Evolutionary conservation across 2,797 vertebrate species (phyloP), one percentile per base, ranked within the genome.

Genomic region (Helicolenus hilgendorfi): DNA sequence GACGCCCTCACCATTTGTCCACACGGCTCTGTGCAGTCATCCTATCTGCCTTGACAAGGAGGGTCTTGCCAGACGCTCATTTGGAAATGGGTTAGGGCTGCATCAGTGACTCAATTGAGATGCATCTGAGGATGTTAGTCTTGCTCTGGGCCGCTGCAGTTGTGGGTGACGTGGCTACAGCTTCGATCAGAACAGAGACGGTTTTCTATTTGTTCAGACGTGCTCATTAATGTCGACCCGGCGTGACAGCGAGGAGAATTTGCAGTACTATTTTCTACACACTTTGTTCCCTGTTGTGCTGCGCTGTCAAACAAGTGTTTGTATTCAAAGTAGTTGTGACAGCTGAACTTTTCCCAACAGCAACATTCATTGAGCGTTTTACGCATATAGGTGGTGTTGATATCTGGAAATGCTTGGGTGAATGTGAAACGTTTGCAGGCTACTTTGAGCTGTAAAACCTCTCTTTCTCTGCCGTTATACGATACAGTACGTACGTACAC

Each of bases 91-190:
- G 91, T 90, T 87, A 79, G 86, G 83, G 85, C 85, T 79, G 87
- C 89, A 90, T 92, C 89, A 85, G 89, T 93, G 91, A 89, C 85
- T 95, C 92, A 85, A 89, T 91, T 92, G 87, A 91, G 92, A 95
- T 88, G 86, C 89, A 86, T 94, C 87, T 79, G 77, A 88, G 86
- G 87, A 89, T 58, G 90, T 92, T 82, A 41, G 84, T 60, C 22
- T 78, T 27, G 80, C 77, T 89, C 85, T n/a, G 59, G 72, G 79
- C 77, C 56, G 64, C 79, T 26, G 68, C 78, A 24, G 45, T 81
- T 59, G 81, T 41, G 7, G 70, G 67, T 86, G 87, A 92, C 36
- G 65, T 7, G 85, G 87, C 84, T 41, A 9, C 33, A 45, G 89
- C 92, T 84, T 83, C 65, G 68, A 90, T 92, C 91, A 83, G 74